phyloP scores from a whole-genome alignment of 2,797 vertebrate genomes.

The Gallirallus australis region DNA sequence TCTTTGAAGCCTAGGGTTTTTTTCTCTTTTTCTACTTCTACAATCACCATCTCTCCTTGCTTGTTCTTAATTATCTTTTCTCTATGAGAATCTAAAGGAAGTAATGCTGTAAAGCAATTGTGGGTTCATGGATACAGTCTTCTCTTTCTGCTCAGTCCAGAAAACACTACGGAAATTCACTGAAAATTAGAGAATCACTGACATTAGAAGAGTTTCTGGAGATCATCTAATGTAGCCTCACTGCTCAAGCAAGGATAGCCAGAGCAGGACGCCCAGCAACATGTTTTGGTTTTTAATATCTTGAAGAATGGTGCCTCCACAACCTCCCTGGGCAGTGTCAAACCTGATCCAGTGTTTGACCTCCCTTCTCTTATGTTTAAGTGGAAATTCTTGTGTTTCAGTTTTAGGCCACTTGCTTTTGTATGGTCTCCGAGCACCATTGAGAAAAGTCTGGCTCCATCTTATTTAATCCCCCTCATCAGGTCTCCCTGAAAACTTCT shows the following conservation, averaged over 20 bases:
- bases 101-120: background rate
- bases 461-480: background rate
- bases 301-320: background rate
- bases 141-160: background rate
- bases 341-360: background rate
- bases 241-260: background rate
- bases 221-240: accelerated
- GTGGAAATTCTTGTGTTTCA: background rate
- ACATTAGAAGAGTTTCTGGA: background rate
- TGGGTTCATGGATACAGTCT: background rate
- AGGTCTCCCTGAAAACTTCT: background rate
- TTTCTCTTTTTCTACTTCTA: background rate
- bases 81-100: background rate
- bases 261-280: background rate
- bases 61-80: background rate
- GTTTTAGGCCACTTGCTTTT: background rate
- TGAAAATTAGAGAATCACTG: background rate
- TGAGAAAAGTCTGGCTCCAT: background rate
- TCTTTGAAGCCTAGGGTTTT: background rate
- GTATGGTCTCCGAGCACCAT: background rate
- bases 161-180: background rate
- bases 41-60: background rate
- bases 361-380: background rate
- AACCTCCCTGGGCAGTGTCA: background rate
- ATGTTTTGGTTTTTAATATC: background rate